Evolutionary conservation across 2,888 invertebrate species (phyloP).

Genomic region (Ormyrus rosae): DNA sequence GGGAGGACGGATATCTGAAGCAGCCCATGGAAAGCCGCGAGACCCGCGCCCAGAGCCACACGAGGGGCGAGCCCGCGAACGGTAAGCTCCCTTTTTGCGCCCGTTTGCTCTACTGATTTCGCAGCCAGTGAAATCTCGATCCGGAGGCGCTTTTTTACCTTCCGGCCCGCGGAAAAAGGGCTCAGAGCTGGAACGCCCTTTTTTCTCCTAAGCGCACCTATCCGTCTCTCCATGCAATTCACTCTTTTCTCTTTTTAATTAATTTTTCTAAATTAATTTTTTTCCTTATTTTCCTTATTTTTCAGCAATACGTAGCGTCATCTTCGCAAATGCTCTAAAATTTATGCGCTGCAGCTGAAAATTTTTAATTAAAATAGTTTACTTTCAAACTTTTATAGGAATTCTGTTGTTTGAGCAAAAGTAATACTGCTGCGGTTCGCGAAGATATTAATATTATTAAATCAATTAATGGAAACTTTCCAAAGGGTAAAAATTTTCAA

Average conservation of each 20-base stretch:
- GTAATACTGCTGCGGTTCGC: too few relatives aligned
- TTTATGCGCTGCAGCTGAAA: too few relatives aligned
- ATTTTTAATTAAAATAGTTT: too few relatives aligned
- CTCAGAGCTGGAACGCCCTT: background rate
- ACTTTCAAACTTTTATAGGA: too few relatives aligned
- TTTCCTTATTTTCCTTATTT: too few relatives aligned
- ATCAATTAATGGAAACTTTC: too few relatives aligned
- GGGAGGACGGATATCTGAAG: constrained; percentile 78
- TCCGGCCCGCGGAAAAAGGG: constrained; percentile 4
- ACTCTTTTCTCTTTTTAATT: background rate
- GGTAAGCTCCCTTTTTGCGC: constrained; percentile 38
- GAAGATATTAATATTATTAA: too few relatives aligned
- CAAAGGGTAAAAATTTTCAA: too few relatives aligned
- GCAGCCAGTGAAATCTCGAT: constrained; percentile 42
- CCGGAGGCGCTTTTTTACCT: background rate
- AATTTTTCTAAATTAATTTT: too few relatives aligned
- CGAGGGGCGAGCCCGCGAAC: constrained; percentile 62
- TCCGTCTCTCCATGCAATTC: constrained; percentile 33
- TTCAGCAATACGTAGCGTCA: too few relatives aligned
- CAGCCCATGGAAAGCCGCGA: constrained; percentile 71
- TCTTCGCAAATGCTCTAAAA: too few relatives aligned
- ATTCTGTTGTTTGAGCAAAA: too few relatives aligned
- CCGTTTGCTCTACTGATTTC: constrained; percentile 30
- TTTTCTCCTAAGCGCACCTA: constrained; percentile 6
- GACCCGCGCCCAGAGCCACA: constrained; percentile 70